Conservation (phyloP, 2,888 invertebrate genomes). For the Lacanobia oleracea region DNA sequence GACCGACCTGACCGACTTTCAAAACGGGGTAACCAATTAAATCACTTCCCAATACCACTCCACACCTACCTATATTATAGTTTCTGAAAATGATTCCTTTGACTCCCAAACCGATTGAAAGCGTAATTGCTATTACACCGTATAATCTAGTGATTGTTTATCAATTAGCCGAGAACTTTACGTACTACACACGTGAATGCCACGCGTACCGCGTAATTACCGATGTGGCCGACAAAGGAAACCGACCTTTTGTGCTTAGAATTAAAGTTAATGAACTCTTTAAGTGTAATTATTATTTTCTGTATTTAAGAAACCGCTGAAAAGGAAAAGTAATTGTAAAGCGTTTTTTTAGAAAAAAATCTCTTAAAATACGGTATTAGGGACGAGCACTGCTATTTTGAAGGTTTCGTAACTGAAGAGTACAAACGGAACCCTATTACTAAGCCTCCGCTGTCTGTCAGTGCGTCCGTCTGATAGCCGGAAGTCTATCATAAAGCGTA, state of each 20-base stretch:
- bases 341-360: no score
- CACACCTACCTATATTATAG: background rate
- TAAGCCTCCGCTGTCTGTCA: no score
- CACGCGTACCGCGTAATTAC: constrained; percentile 7
- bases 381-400: no score
- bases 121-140: constrained; percentile 1
- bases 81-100: constrained; percentile 3
- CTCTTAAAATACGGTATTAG: no score
- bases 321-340: no score
- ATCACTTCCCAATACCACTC: background rate
- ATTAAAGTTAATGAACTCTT: constrained; percentile 6
- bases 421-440: no score
- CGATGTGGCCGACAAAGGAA: constrained; percentile 9
- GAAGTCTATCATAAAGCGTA: no score
- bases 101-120: background rate
- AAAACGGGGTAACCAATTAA: background rate
- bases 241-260: constrained; percentile 7
- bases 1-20: no score
- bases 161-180: constrained; percentile 11
- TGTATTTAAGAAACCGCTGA: no score
- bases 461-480: no score
- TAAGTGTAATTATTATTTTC: background rate
- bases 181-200: constrained; percentile 6
- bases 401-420: no score
- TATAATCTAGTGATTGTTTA: constrained; percentile 8